Conservation (phyloP, 2,888 invertebrate species). For the Platycnemis pennipes region DNA sequence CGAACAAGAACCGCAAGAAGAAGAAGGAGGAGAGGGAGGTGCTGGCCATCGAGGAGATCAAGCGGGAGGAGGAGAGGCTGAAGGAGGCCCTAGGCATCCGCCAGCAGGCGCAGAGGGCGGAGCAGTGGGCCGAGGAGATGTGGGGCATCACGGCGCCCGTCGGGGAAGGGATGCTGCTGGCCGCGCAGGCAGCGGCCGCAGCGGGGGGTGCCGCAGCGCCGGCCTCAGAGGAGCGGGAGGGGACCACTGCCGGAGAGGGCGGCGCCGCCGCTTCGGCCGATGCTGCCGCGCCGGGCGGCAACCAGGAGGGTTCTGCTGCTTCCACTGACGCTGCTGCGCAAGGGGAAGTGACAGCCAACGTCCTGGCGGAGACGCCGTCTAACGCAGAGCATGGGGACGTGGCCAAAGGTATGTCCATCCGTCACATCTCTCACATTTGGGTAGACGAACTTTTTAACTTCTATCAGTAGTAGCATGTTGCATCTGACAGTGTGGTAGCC, state of each 20-base stretch:
- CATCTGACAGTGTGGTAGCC: too few species aligned
- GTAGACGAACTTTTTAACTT: too few species aligned
- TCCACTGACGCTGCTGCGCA: background rate
- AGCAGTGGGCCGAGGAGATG: conserved; percentile 62
- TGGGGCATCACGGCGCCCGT: conserved; percentile 28
- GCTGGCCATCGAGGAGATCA: conserved; percentile 67
- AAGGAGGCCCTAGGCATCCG: conserved; percentile 60
- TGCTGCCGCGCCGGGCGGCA: background rate
- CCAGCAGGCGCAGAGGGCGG: conserved; percentile 38
- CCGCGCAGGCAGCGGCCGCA: background rate
- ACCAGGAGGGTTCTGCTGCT: background rate
- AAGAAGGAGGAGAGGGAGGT: conserved; percentile 32
- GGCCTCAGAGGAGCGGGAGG: background rate
- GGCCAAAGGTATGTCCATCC: conserved; percentile 26
- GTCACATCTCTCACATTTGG: too few species aligned
- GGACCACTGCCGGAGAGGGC: background rate
- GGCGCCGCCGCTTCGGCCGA: background rate
- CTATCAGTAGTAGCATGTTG: too few species aligned
- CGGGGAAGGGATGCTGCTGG: background rate
- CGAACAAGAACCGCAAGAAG: conserved; percentile 40
- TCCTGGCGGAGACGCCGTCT: background rate
- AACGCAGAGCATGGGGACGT: background rate
- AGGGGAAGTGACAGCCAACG: background rate
- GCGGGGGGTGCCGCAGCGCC: background rate
- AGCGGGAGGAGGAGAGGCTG: conserved; percentile 67